Percentiles rank a stretch among this genome's conserved stretches.
Evolutionary conservation across 2,113 vertebrate genomes (phyloP).

Genomic region (Xiphophorus maculatus): DNA sequence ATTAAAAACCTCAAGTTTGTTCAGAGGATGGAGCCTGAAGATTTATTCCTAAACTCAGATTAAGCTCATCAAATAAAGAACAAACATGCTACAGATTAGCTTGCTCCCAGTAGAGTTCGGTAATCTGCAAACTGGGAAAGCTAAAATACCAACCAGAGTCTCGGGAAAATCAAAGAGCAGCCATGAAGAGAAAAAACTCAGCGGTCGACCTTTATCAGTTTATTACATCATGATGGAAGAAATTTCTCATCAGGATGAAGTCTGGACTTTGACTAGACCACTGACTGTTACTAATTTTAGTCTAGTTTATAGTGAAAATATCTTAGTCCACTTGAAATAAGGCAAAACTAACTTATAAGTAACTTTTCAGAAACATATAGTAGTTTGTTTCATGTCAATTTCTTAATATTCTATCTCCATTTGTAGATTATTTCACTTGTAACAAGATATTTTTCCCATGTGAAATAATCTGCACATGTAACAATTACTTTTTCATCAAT

Average conservation of each 20-base stretch:
- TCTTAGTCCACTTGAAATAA: too few relatives aligned
- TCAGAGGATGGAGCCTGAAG: not conserved
- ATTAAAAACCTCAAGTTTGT: not conserved
- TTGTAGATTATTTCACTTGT: too few relatives aligned
- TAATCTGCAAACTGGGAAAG: not conserved
- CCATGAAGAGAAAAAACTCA: not conserved
- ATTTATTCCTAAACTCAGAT: not conserved
- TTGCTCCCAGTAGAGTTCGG: not conserved
- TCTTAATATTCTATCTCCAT: too few relatives aligned
- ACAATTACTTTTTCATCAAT: too few relatives aligned
- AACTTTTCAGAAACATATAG: too few relatives aligned
- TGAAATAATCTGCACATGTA: too few relatives aligned
- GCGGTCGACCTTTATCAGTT: not conserved
- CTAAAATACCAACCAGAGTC: not conserved
- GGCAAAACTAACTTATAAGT: too few relatives aligned
- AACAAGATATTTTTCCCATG: too few relatives aligned
- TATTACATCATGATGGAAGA: not conserved
- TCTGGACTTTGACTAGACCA: not conserved
- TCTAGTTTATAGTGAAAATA: too few relatives aligned
- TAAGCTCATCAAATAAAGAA: not conserved
- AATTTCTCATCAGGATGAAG: not conserved
- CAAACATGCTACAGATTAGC: not conserved
- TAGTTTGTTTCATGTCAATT: too few relatives aligned
- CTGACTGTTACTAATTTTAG: not conserved
- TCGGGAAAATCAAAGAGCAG: not conserved